Base-by-base conservation (phyloP, 2,113 vertebrate genomes). In the Myxocyprinus asiaticus region DNA sequence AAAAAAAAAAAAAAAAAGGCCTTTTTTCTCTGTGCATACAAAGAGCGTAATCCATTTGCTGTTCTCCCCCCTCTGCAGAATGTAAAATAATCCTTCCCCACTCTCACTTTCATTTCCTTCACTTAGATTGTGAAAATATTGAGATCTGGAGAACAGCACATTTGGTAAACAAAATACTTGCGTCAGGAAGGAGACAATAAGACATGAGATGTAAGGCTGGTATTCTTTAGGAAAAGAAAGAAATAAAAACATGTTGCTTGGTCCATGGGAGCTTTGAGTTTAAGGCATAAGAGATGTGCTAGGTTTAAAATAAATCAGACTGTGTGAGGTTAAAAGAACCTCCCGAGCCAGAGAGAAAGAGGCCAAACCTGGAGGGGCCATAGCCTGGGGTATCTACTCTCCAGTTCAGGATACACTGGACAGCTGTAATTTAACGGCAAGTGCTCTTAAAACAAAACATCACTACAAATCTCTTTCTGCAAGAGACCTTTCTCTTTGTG, bases 221-320 rank as follows among this genome's bases (percentile, higher is more conserved):
- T 69, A 59, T 47, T 74, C 42, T 78, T 45, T 65, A 17, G 12
- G 44, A 68, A 14, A 58, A 58, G 15, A 4, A n/a, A 6, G 55
- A 14, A 58, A 17, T 8, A 0, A 2, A n/a, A n/a, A n/a, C n/a
- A n/a, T n/a, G n/a, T n/a, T n/a, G 56, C 71, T 17, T 6, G 48
- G 50, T 47, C 63, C 15, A 66, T 7, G 43, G 64, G 75, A 78
- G 73, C 53, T 68, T 68, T 83, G 58, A 70, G 81, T 50, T 90
- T 89, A 91, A 91, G 90, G 90, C 88, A 88, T 73, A 68, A 69
- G 76, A 87, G 85, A 83, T 86, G 81, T 87, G 87, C 85, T 87
- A 65, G 81, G 51, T 53, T 53, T 59, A n/a, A 44, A 58, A 71
- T 64, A 43, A 33, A 45, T 6, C 68, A 64, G 77, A 33, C 66